Evolutionary conservation across 2,888 invertebrate species (phyloP).

Genomic region (Limnephilus marmoratus): DNA sequence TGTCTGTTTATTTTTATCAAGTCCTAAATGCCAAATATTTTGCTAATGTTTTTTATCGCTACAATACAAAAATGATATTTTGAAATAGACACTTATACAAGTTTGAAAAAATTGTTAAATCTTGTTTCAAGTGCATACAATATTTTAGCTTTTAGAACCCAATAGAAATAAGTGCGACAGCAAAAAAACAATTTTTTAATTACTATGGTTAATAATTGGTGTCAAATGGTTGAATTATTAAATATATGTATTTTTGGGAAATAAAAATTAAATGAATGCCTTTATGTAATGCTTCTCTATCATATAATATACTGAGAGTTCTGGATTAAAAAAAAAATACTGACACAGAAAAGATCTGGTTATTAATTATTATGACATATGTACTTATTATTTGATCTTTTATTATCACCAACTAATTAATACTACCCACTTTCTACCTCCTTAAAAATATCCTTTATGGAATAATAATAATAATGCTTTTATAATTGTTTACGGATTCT

Average conservation of each 20-base stretch:
- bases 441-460: not conserved
- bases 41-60: not conserved
- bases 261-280: not conserved
- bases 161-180: not conserved
- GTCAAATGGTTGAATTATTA: not conserved
- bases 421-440: not conserved
- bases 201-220: slow-evolving; percentile 37
- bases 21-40: not conserved
- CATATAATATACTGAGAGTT: not conserved
- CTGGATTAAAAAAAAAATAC: not conserved
- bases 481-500: not conserved
- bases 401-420: not conserved
- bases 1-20: not conserved
- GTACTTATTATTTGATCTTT: not conserved
- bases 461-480: slow-evolving; percentile 21
- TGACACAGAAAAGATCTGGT: not conserved
- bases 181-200: not conserved
- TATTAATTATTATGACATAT: not conserved
- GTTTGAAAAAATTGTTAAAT: not conserved
- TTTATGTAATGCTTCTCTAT: not conserved
- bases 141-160: not conserved
- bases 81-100: too few relatives aligned
- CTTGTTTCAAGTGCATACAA: not conserved
- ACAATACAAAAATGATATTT: not conserved
- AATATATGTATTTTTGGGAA: not conserved